A percentile compares a stretch with the other conserved stretches of the same genome.
Evolutionary conservation across 2,113 vertebrate species (phyloP).

Genomic region (Lontra canadensis): DNA sequence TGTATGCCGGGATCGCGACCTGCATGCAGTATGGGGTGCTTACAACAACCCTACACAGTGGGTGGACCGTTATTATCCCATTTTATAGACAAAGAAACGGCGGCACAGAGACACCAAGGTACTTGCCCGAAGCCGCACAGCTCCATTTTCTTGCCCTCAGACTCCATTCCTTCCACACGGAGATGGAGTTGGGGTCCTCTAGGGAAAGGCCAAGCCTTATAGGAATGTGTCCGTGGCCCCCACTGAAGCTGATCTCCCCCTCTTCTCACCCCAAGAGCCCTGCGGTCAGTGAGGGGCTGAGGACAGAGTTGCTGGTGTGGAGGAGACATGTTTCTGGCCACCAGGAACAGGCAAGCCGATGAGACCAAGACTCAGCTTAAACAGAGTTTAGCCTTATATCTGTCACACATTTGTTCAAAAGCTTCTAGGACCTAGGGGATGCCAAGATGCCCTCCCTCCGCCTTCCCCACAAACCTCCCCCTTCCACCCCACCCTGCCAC

Average conservation of each 20-base stretch:
- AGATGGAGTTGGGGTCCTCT: background rate
- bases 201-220: background rate
- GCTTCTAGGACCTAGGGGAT: background rate
- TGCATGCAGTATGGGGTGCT: rapidly evolving
- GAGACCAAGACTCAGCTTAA: background rate
- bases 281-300: background rate
- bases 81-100: background rate
- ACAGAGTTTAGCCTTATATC: background rate
- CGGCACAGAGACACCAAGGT: background rate
- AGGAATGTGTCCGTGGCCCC: rapidly evolving
- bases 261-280: background rate
- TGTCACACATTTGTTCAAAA: background rate
- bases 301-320: background rate
- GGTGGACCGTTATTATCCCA: background rate
- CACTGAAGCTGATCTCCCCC: background rate
- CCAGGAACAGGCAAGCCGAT: background rate
- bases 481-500: no score
- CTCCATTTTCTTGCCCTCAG: background rate
- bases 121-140: background rate
- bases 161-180: background rate
- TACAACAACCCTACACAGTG: background rate
- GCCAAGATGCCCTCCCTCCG: background rate
- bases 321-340: background rate
- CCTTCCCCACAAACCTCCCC: background rate
- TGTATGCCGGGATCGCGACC: rapidly evolving